Base-by-base conservation (phyloP, 2,888 invertebrate genomes). In the Apotomis betuletana region DNA sequence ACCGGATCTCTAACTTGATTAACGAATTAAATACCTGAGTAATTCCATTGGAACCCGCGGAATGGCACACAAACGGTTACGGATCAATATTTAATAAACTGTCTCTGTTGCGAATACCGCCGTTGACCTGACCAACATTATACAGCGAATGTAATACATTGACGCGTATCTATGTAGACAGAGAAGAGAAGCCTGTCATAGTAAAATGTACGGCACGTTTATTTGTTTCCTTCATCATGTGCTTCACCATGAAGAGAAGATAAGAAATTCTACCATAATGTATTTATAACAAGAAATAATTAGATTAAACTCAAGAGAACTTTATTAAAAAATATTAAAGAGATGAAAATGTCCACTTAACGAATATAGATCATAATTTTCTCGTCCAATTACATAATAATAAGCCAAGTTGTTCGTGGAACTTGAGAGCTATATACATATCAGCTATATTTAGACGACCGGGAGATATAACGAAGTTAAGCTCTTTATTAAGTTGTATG, bases 1-100 rank as follows among this genome's bases (percentile, higher is more conserved):
- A 82, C 81, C 78, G 81, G 82, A 86, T 82, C 83, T 81, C 81
- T 82, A 82, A 86, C 80, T 87, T 85, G 83, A 85, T 87, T 85
- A 87, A 78, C 79, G 80, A 83, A 85, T 84, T 86, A 85, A 86
- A 85, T 85, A 85, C 79, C 78, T 78, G 79, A 81, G 78, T 81
- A 82, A 84, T 82, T 78, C 78, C 76, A 80, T 78, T 78, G 78
- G 75, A 81, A 81, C 80, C 78, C 77, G 80, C 76, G 77, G 82
- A 85, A 85, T 86, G 83, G 82, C 81, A 81, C 79, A 79, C 77
- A 77, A 82, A 83, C 80, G 78, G 81, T 77, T 76, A 74, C 74
- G 74, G 77, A 76, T 79, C 77, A 81, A 82, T 80, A 81, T 81
- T 52, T 54, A 36, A 62, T 63, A 63, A 51, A 46, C 58, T 38